These are phyloP conservation scores for Sebastes jordani DNA, from an alignment of 2,797 vertebrate species.

Conservation along the genomic window DNA sequence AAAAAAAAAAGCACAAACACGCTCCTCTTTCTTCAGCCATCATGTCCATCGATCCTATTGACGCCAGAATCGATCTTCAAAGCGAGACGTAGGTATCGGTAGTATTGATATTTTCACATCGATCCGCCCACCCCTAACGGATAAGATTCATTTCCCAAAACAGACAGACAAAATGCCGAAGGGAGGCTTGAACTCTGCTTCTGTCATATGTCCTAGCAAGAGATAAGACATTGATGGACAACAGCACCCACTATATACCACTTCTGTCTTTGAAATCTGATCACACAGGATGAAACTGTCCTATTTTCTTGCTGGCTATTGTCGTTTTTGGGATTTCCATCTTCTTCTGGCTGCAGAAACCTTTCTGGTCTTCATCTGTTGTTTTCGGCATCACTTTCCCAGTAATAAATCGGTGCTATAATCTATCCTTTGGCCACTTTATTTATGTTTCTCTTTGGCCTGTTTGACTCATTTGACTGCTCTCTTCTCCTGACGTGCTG, in stretches of 20 bases:
- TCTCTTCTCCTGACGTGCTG: neutral
- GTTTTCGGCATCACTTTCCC: neutral
- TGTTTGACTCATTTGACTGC: neutral
- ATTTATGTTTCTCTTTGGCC: neutral
- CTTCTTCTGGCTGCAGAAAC: conserved; percentile 2
- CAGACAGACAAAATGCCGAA: neutral
- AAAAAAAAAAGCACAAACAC: no score
- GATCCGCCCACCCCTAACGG: no score
- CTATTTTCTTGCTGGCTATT: neutral
- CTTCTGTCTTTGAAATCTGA: neutral
- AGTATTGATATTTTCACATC: no score
- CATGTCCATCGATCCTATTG: no score
- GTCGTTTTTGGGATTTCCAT: neutral
- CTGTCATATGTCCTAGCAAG: neutral
- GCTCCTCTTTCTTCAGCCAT: no score
- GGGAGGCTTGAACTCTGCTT: neutral
- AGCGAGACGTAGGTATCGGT: no score
- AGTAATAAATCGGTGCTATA: neutral
- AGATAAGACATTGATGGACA: neutral
- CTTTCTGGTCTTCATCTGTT: neutral
- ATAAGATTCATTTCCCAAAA: neutral
- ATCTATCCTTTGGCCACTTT: neutral
- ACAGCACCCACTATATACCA: neutral
- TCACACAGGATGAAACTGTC: neutral
- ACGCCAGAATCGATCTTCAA: no score